Evolutionary conservation across 2,113 vertebrate species (phyloP), one percentile per base, ranked within the genome.

Genomic region (Octodon degus): DNA sequence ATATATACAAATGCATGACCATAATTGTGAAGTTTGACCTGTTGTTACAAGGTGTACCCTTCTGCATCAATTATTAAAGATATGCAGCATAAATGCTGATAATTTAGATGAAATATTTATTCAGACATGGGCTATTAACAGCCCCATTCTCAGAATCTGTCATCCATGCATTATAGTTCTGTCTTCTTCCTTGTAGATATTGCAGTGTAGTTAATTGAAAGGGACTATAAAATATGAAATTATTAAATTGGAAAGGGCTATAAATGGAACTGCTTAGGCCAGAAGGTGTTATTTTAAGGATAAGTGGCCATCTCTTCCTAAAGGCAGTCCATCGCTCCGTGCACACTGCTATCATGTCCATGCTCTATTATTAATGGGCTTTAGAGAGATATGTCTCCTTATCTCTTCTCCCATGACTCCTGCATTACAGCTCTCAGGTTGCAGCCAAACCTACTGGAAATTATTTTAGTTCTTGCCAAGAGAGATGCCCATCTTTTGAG

Each of bases 251-350:
- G 88, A 93, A 93, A 74, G n/a, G 25, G 34, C 27, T 91, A 58
- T 89, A 65, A 65, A 93, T 24, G 40, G 10, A 95, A 85, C 4
- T 82, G 17, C 34, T 87, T 83, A 93, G 70, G 11, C 27, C 86
- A 19, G 55, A 72, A 88, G 16, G n/a, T 55, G 34, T 53, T 92
- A 60, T 92, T 93, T 92, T 93, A 85, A 95, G 79, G 90, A 81
- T 32, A 68, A 72, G 60, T 43, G 76, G 16, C 68, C 47, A 81
- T 53, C 24, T 60, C 12, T 90, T 80, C 83, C 65, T 11, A 68
- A 97, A 97, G 50, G 20, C 53, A 86, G 27, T 37, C 14, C 53
- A 4, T 77, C 43, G 25, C 27, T 82, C 30, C 43, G 53, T 30
- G 53, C 22, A 82, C 84, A 90, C 12, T 32, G 7, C 62, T 79